Evolutionary conservation across 2,797 vertebrate genomes (phyloP).

Genomic region (Chaetodon trifasciatus): DNA sequence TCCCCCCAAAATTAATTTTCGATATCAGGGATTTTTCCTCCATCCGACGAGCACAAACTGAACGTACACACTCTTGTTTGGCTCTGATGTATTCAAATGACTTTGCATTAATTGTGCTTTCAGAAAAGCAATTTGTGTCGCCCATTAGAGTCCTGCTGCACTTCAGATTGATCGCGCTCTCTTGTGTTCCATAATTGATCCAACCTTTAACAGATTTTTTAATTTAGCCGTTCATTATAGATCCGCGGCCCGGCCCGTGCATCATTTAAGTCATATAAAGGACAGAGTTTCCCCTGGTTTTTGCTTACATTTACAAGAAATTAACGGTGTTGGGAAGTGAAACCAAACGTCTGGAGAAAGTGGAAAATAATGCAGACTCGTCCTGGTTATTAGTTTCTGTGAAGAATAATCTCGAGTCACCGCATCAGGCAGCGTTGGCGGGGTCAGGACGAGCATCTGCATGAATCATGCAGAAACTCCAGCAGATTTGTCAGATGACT

Average conservation of each 20-base stretch:
- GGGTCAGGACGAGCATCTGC: neutral
- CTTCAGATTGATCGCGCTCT: slow-evolving; percentile 43
- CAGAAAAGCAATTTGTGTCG: slow-evolving; percentile 51
- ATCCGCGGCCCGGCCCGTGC: neutral
- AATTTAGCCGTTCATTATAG: slow-evolving; percentile 31
- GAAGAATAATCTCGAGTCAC: neutral
- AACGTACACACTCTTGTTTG: slow-evolving; percentile 37
- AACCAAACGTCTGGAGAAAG: neutral
- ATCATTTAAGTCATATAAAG: slow-evolving; percentile 21
- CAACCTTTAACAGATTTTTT: slow-evolving; percentile 26
- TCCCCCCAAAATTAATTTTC: slow-evolving; percentile 51
- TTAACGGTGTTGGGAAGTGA: neutral
- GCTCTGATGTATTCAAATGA: slow-evolving; percentile 62
- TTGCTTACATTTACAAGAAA: neutral
- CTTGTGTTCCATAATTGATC: slow-evolving; percentile 42
- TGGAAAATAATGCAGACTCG: neutral
- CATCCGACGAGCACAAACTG: neutral
- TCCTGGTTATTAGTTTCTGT: neutral
- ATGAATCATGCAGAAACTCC: neutral
- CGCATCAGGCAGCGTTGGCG: neutral
- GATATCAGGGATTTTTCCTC: slow-evolving; percentile 2
- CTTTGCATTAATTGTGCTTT: slow-evolving; percentile 55
- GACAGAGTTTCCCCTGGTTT: neutral
- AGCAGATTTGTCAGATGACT: neutral
- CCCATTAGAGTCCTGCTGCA: slow-evolving; percentile 23